Percentiles rank a stretch among this genome's conserved stretches.
Evolutionary conservation across 1,140 invertebrate species (phyloP).

Genomic region (Atta cephalotes): DNA sequence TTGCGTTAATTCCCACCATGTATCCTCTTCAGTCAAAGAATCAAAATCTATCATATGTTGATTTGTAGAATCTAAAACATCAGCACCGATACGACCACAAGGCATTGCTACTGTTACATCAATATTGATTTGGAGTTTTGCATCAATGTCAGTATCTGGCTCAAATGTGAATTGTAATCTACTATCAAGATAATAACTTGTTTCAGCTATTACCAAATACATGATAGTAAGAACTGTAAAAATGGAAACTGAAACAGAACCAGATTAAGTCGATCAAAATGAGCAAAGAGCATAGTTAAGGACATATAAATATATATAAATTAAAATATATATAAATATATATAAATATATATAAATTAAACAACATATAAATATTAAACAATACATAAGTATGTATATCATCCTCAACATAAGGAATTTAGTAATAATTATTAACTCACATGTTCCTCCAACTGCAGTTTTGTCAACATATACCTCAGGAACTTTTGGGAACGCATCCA

Average conservation of each 20-base stretch:
- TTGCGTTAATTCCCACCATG: constrained; percentile 95
- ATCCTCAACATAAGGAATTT: background rate
- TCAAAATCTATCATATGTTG: constrained; percentile 95
- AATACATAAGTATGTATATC: background rate
- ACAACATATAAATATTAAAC: background rate
- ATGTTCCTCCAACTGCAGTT: constrained; percentile 93
- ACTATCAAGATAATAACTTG: constrained; percentile 93
- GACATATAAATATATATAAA: background rate
- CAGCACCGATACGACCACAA: constrained; percentile 94
- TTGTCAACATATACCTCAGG: constrained; percentile 94
- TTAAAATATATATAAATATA: background rate
- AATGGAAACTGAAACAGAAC: constrained; percentile 90
- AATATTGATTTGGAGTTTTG: constrained; percentile 96
- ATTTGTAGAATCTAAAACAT: constrained; percentile 97
- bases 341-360: background rate
- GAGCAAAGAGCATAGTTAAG: background rate
- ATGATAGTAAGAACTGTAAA: constrained; percentile 92
- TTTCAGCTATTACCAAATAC: constrained; percentile 93
- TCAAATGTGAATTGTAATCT: constrained; percentile 95
- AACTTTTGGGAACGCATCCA: constrained; percentile 96
- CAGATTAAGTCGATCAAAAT: constrained; percentile 30
- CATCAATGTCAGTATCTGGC: constrained; percentile 95
- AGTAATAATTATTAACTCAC: constrained; percentile 86
- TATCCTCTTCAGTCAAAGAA: constrained; percentile 93
- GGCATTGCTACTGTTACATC: constrained; percentile 98